phyloP scores from a whole-genome alignment of 2,888 invertebrate species.

The Sceliomorpha sp. region DNA sequence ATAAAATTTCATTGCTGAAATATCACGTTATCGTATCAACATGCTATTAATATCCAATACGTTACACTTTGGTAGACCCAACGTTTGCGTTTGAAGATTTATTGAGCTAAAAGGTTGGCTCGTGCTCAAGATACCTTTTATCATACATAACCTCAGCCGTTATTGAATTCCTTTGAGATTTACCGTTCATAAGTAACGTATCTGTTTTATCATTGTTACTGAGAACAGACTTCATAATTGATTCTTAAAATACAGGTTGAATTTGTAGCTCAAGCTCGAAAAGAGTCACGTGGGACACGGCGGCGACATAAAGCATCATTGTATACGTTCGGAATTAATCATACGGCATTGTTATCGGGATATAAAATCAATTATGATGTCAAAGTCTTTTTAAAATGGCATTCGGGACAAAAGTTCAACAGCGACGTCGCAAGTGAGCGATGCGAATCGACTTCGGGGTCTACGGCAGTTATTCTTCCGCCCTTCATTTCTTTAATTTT shows the following conservation, averaged over 20 bases:
- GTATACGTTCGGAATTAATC: slow-evolving; percentile 5
- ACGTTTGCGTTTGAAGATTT: slow-evolving; percentile 26
- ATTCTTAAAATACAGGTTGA: slow-evolving; percentile 6
- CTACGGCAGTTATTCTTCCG: slow-evolving; percentile 23
- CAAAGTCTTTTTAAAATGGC: slow-evolving; percentile 10
- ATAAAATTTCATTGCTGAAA: slow-evolving; percentile 4
- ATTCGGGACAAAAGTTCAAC: slow-evolving; percentile 29
- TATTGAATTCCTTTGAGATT: slow-evolving; percentile 36
- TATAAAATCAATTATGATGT: slow-evolving; percentile 23
- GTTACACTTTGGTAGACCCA: slow-evolving; percentile 10
- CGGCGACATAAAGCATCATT: background rate
- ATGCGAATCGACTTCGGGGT: slow-evolving; percentile 31
- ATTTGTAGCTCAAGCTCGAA: background rate
- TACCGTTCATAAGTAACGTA: slow-evolving; percentile 17
- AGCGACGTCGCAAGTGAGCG: slow-evolving; percentile 22
- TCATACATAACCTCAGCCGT: slow-evolving; percentile 25
- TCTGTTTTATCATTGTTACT: slow-evolving; percentile 22
- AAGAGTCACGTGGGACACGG: background rate
- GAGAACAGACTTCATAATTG: slow-evolving; percentile 8
- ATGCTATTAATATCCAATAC: slow-evolving; percentile 23
- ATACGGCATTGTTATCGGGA: slow-evolving; percentile 12
- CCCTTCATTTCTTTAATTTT: slow-evolving; percentile 37
- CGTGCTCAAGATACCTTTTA: slow-evolving; percentile 27
- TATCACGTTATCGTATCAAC: slow-evolving; percentile 5
- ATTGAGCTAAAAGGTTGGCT: slow-evolving; percentile 25